Conservation (phyloP, 2,797 vertebrate species). For the Strix occidentalis region DNA sequence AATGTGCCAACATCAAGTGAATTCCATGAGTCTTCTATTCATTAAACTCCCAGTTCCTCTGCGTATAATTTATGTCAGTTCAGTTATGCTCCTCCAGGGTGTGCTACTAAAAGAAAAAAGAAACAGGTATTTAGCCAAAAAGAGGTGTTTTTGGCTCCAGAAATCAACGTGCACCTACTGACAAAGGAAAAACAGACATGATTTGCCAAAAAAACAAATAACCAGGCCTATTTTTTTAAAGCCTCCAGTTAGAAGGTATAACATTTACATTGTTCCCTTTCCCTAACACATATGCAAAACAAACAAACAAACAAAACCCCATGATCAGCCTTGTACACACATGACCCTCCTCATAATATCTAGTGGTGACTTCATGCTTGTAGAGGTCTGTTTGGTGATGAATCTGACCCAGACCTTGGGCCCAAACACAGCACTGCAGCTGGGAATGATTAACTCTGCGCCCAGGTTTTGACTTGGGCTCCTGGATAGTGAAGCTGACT, state of each 20-base stretch:
- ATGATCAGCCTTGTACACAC: background rate
- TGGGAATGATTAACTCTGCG: constrained; percentile 30
- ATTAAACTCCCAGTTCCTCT: constrained; percentile 73
- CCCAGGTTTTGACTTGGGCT: constrained; percentile 35
- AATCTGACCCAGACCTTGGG: background rate
- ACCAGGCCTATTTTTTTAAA: constrained; percentile 45
- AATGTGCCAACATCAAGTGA: constrained; percentile 81
- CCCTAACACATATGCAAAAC: constrained; percentile 13
- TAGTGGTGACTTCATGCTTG: background rate
- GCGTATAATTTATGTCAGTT: constrained; percentile 75
- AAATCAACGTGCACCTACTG: constrained; percentile 77
- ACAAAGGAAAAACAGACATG: constrained; percentile 71
- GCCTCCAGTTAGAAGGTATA: constrained; percentile 14
- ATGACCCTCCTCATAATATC: background rate
- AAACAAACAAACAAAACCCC: background rate
- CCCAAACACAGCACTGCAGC: background rate
- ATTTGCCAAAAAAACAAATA: constrained; percentile 77
- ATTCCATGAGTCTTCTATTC: constrained; percentile 78
- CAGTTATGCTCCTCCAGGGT: constrained; percentile 78
- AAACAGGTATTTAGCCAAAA: constrained; percentile 71
- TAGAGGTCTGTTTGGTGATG: background rate
- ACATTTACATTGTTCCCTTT: constrained; percentile 43
- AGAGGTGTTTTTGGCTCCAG: constrained; percentile 76
- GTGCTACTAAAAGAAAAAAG: constrained; percentile 73
- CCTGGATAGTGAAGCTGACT: background rate